Conservation (phyloP, 1,140 invertebrate genomes). For the Zaprionus inermis region DNA sequence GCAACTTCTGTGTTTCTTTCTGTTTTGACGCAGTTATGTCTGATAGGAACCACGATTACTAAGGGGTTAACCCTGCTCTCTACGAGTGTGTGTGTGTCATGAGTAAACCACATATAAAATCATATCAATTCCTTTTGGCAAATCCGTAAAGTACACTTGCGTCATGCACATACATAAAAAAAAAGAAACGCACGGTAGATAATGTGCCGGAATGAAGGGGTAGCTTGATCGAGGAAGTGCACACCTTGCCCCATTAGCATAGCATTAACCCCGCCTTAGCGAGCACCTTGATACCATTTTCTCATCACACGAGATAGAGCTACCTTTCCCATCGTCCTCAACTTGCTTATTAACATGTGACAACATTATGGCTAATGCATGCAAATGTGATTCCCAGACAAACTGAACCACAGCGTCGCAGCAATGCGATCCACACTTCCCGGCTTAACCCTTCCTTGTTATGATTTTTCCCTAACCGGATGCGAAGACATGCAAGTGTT, state of each 20-base stretch:
- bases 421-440: conserved; percentile 53
- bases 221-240: conserved; percentile 56
- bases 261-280: conserved; percentile 54
- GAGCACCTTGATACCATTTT: conserved; percentile 28
- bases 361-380: conserved; percentile 66
- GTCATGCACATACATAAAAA: conserved; percentile 53
- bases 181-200: background rate
- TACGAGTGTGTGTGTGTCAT: conserved; percentile 21
- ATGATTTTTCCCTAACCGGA: conserved; percentile 60
- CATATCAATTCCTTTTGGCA: conserved; percentile 62
- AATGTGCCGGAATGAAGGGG: conserved; percentile 1
- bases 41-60: conserved; percentile 23
- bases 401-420: conserved; percentile 12
- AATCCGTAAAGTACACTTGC: conserved; percentile 69
- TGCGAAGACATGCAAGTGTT: conserved; percentile 44
- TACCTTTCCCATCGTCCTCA: conserved; percentile 7
- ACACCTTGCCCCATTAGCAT: conserved; percentile 77
- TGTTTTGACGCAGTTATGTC: conserved; percentile 77
- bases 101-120: conserved; percentile 48
- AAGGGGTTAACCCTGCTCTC: background rate
- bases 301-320: conserved; percentile 45
- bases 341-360: conserved; percentile 77
- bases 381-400: conserved; percentile 37
- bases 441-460: conserved; percentile 22
- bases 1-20: conserved; percentile 46